Conservation (phyloP, 1,140 invertebrate species). For the Hestina assimilis region DNA sequence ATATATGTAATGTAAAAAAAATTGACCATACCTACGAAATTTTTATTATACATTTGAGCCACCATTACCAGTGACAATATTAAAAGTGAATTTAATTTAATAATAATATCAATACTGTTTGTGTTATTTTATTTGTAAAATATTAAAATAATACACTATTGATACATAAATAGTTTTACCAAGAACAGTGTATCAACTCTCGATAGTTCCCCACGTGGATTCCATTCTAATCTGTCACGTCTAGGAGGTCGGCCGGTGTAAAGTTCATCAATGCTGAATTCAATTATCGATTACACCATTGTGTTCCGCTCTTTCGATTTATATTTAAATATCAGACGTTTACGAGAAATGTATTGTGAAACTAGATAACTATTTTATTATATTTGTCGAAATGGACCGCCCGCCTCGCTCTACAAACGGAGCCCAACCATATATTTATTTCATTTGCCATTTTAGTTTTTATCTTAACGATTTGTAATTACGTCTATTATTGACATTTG, state of each 20-base stretch:
- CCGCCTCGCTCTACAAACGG: constrained; percentile 34
- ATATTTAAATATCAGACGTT: constrained; percentile 77
- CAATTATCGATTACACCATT: constrained; percentile 78
- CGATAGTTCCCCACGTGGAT: constrained; percentile 46
- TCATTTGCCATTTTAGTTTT: constrained; percentile 4
- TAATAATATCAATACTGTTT: too few relatives aligned
- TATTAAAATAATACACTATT: background rate
- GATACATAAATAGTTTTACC: constrained; percentile 1
- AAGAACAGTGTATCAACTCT: constrained; percentile 44
- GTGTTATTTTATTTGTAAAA: background rate
- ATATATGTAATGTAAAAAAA: too few relatives aligned
- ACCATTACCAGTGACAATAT: too few relatives aligned
- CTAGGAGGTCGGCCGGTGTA: constrained; percentile 72
- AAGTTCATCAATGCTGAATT: constrained; percentile 78
- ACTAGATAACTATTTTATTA: constrained; percentile 63
- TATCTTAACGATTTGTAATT: constrained; percentile 5
- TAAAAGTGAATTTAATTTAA: too few relatives aligned
- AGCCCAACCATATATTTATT: constrained; percentile 1
- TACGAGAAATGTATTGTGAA: constrained; percentile 74
- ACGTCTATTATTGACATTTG: background rate
- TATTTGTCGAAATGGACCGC: constrained; percentile 65
- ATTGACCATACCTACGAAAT: too few relatives aligned
- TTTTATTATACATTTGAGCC: too few relatives aligned
- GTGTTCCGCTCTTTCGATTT: constrained; percentile 76
- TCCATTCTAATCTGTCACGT: constrained; percentile 77